These are phyloP conservation scores for Micronisus gabar DNA, from an alignment of 2,113 vertebrate species.

Conservation along the genomic window DNA sequence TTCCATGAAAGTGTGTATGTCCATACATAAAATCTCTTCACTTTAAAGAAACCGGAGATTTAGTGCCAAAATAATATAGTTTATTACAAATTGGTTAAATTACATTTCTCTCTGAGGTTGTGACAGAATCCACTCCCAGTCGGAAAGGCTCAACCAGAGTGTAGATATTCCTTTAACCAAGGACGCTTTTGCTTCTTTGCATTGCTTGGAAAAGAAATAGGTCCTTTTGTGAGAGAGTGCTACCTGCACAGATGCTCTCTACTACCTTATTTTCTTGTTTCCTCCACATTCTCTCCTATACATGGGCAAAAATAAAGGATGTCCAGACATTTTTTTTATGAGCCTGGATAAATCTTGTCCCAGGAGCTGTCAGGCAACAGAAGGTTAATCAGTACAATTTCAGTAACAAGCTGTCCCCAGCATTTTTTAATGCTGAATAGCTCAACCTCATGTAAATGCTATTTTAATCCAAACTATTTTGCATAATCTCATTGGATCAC, in stretches of 20 bases:
- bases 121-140: not conserved
- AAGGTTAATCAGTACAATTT: not conserved
- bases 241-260: not conserved
- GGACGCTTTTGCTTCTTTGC: not conserved
- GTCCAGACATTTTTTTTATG: not conserved
- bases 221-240: not conserved
- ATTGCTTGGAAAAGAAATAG: not conserved
- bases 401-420: not conserved
- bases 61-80: not conserved
- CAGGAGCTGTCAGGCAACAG: not conserved
- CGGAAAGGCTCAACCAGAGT: not conserved
- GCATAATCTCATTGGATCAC: not conserved
- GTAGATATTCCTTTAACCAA: not conserved
- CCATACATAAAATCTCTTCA: not conserved
- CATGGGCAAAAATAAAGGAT: not conserved
- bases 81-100: not conserved
- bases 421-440: not conserved
- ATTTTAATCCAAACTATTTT: not conserved
- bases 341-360: not conserved
- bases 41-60: not conserved
- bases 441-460: not conserved
- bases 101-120: not conserved
- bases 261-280: not conserved
- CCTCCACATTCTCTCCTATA: not conserved
- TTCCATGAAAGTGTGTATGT: not conserved